A percentile compares a stretch with the other conserved stretches of the same genome.
Evolutionary conservation across 2,797 vertebrate genomes (phyloP).

Genomic region (Mionectes olivaceus): DNA sequence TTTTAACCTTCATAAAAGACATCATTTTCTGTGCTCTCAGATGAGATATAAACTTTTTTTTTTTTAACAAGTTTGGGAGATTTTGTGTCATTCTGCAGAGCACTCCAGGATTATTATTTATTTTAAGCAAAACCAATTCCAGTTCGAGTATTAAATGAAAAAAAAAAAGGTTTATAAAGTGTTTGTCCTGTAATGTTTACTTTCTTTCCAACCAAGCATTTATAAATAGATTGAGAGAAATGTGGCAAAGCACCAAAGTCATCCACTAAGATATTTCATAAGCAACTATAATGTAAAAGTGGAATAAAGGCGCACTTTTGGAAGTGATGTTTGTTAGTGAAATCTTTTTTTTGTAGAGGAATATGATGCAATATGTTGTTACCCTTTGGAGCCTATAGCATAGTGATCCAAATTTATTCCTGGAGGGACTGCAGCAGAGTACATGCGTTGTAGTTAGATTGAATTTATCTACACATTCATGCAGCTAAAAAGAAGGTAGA

Average conservation of each 20-base stretch:
- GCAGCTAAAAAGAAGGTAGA: neutral
- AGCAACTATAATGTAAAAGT: constrained; percentile 53
- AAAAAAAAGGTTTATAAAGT: constrained; percentile 20
- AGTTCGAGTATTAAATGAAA: constrained; percentile 12
- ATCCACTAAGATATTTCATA: constrained; percentile 44
- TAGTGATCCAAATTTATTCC: constrained; percentile 25
- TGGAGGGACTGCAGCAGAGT: neutral
- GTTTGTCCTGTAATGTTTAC: constrained; percentile 13
- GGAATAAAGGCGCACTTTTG: constrained; percentile 44
- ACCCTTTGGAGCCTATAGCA: constrained; percentile 14
- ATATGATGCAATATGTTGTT: constrained; percentile 53
- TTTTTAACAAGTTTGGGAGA: neutral
- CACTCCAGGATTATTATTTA: neutral
- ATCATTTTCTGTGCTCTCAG: neutral
- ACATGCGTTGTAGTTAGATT: neutral
- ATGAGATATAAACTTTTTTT: neutral
- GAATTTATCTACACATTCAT: neutral
- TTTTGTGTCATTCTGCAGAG: neutral
- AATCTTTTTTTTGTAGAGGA: constrained; percentile 5
- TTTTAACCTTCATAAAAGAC: neutral
- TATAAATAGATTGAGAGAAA: constrained; percentile 57
- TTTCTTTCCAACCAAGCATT: constrained; percentile 38
- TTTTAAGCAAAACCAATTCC: constrained; percentile 26
- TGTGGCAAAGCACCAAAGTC: constrained; percentile 17
- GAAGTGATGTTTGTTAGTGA: constrained; percentile 27